phyloP scores from a whole-genome alignment of 1,140 invertebrate genomes.

The Leptinotarsa texana region DNA sequence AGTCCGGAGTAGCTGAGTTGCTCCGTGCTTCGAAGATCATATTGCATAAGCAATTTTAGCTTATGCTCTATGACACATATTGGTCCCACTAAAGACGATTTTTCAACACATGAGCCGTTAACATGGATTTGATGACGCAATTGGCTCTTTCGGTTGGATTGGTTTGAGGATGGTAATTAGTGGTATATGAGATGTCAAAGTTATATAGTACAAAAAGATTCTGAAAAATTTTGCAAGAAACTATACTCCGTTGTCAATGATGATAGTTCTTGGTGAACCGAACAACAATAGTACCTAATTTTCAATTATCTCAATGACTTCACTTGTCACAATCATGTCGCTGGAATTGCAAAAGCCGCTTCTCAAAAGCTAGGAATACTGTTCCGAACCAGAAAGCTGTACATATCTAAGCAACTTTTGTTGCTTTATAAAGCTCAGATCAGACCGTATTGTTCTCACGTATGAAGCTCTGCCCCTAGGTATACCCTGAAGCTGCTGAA shows the following conservation, averaged over 20 bases:
- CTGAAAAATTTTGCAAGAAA: constrained; percentile 18
- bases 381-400: neutral
- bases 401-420: neutral
- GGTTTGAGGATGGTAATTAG: constrained; percentile 29
- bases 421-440: too few relatives aligned
- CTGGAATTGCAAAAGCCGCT: too few relatives aligned
- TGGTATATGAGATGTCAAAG: constrained; percentile 24
- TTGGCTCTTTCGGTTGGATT: constrained; percentile 13
- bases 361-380: too few relatives aligned
- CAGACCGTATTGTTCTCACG: too few relatives aligned
- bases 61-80: constrained; percentile 25
- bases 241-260: constrained; percentile 43
- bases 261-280: constrained; percentile 32
- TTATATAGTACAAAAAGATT: constrained; percentile 26
- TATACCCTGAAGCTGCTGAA: too few relatives aligned
- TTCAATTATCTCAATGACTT: constrained; percentile 17
- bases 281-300: constrained; percentile 28
- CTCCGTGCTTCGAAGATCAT: constrained; percentile 44
- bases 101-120: too few relatives aligned
- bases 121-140: too few relatives aligned
- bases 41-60: constrained; percentile 40
- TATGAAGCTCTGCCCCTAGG: too few relatives aligned
- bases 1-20: constrained; percentile 45
- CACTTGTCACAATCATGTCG: neutral
- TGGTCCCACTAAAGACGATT: constrained; percentile 41